Evolutionary conservation across 92 coral and sea anemone genomes (phyloP).

Genomic region (Umimayanthus kanabou): DNA sequence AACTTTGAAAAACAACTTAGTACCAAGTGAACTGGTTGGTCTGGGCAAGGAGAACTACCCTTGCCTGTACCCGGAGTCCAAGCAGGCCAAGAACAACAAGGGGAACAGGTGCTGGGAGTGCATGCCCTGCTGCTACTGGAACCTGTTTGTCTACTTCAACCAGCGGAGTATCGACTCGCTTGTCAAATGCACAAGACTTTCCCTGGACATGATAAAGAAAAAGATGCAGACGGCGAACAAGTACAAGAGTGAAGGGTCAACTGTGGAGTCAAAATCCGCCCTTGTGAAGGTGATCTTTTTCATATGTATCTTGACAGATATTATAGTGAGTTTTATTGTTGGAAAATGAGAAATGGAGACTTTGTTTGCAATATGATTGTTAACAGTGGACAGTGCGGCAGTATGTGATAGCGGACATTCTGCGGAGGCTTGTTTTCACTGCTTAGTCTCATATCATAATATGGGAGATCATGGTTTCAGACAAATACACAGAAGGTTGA

Average conservation of each 20-base stretch:
- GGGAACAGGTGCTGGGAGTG: slow-evolving; percentile 99
- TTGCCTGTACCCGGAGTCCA: slow-evolving; percentile 89
- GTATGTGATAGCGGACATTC: too few species aligned
- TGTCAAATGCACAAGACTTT: slow-evolving; percentile 83
- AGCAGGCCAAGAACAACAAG: slow-evolving; percentile 93
- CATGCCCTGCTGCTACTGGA: slow-evolving; percentile 97
- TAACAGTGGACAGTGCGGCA: too few species aligned
- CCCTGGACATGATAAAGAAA: slow-evolving; percentile 88
- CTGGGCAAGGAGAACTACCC: slow-evolving; percentile 79
- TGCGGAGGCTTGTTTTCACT: too few species aligned
- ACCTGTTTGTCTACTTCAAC: slow-evolving; percentile 78
- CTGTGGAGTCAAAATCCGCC: slow-evolving; percentile 69
- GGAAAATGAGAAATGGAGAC: too few species aligned
- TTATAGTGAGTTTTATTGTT: too few species aligned
- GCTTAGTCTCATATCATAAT: too few species aligned
- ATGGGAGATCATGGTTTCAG: too few species aligned
- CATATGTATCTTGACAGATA: not conserved
- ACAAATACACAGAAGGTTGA: too few species aligned
- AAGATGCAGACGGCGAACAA: slow-evolving; percentile 94
- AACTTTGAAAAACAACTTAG: slow-evolving; percentile 76
- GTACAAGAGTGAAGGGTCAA: slow-evolving; percentile 75
- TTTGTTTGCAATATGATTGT: too few species aligned
- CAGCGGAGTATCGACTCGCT: slow-evolving; percentile 92
- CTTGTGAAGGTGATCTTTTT: slow-evolving; percentile 77
- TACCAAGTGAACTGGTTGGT: slow-evolving; percentile 65